Evolutionary conservation across 30 jellyfish, hydroid and myxozoan genomes (phyloP), one percentile per base, ranked within the genome.

Genomic region (Turritopsis dohrnii): DNA sequence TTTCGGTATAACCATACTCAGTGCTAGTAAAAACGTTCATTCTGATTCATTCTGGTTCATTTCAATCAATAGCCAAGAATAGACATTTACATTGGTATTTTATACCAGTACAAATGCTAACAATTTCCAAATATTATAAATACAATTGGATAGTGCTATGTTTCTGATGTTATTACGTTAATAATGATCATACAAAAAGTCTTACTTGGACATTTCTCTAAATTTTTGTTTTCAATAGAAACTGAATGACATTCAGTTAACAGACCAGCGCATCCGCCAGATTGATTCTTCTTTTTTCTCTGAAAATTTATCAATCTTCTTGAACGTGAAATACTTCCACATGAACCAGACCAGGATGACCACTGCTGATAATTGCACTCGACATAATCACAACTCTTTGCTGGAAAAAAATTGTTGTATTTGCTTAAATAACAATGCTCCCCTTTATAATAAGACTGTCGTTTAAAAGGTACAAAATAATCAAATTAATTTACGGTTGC

Each of bases 311-410:
- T 28, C 26, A 79, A 54, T 79, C 76, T 81, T 18, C 96, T 71
- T 54, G 87, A 25, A 20, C 96, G 69, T 29, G 83, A 81, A 31
- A 89, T 87, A 1, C 54, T 80, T 28, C 96, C 96, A 72, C 96
- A 88, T 25, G 89, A 17, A 16, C 90, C 86, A 54, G 92, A 21
- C 96, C 96, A 88, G 65, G 88, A 82, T 19, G 96, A 83, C 96
- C 96, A 88, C 23, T 82, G 89, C 18, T 89, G 88, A 79, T 83
- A 84, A 18, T 65, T 66, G 52, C 96, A 88, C 28, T 83, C 92
- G n/a, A 77, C 89, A 52, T 88, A 88, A 52, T 69, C 76, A 81
- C 96, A 89, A 41, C 60, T 41, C 60, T 41, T 41, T 13, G 9
- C 60, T 41, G 60, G 60, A 3, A 41, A 41, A 41, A 41, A 41